Evolutionary conservation across 2,888 invertebrate species (phyloP), one percentile per base, ranked within the genome.

Genomic region (Cheilosia pagana): DNA sequence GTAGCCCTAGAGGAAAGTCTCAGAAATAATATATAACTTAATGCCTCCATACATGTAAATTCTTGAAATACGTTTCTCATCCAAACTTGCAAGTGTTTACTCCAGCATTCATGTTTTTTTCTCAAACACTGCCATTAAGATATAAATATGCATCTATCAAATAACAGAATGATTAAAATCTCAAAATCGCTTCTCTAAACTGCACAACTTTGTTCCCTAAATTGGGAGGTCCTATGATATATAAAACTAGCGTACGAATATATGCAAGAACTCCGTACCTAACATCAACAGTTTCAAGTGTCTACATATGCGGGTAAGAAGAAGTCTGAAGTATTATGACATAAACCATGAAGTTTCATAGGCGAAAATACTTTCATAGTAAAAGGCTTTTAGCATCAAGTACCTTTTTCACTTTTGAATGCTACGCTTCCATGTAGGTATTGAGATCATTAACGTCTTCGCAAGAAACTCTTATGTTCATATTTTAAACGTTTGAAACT

Each of bases 371-470:
- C 72, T 72, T 72, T 41, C 19, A 35, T 39, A 28, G 23, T 60
- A 74, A 74, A 67, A 79, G 74, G 79, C 79, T 79, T 79, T 79
- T 67, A 79, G 67, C 67, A 62, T 79, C 45, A 74, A 79, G 72
- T 67, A 52, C 50, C 63, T 63, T 71, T 57, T 52, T 53, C 59
- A 67, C 59, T 71, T 25, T 31, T 70, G 31, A 43, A 39, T 55
- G 21, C n/a, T 45, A 53, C 5, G 59, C 59, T 31, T 48, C 23
- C 35, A 28, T 28, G 8, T 28, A 28, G 1, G 8, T 39, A 48
- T 21, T 45, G 41, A 55, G 8, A 28, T 41, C 43, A 39, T 59
- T 48, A 16, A 59, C 25, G 31, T 31, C 48, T 70, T 55, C 8
- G 10, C 25, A 23, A 57, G 31, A 48, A 50, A 3, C 25, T 28